phyloP scores from a whole-genome alignment of 2,113 vertebrate genomes.

The Tympanuchus pallidicinctus region DNA sequence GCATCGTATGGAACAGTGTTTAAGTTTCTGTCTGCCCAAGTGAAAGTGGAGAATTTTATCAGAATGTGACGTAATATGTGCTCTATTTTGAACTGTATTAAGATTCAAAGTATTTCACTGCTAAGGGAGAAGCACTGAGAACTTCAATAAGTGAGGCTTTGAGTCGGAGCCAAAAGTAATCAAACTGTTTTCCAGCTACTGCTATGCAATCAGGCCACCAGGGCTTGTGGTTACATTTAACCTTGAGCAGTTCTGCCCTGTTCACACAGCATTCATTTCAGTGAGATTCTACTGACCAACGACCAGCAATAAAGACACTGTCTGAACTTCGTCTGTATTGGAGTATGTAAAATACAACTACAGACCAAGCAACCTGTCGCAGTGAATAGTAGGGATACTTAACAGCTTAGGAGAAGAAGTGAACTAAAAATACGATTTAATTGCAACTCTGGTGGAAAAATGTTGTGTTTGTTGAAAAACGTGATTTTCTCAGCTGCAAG shows the following conservation, averaged over 20 bases:
- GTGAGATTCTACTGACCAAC: background rate
- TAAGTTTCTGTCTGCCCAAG: background rate
- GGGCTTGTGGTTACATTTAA: background rate
- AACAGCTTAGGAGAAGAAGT: background rate
- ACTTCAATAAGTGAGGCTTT: background rate
- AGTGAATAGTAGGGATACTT: background rate
- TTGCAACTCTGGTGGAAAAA: background rate
- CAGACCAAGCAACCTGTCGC: background rate
- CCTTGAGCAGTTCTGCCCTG: background rate
- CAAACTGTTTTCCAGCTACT: background rate
- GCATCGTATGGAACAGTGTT: background rate
- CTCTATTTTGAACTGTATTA: background rate
- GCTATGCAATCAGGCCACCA: background rate
- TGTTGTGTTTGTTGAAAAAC: conserved; percentile 1
- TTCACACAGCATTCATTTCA: background rate
- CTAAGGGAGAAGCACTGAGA: background rate
- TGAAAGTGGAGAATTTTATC: background rate
- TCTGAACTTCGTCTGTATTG: background rate
- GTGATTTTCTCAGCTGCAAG: background rate
- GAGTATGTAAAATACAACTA: background rate
- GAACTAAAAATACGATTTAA: background rate
- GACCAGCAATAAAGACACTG: background rate
- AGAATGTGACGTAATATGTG: background rate
- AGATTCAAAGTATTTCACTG: background rate
- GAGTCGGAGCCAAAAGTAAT: background rate